Conservation (phyloP, 2,797 vertebrate genomes). For the Eulemur albifrons region DNA sequence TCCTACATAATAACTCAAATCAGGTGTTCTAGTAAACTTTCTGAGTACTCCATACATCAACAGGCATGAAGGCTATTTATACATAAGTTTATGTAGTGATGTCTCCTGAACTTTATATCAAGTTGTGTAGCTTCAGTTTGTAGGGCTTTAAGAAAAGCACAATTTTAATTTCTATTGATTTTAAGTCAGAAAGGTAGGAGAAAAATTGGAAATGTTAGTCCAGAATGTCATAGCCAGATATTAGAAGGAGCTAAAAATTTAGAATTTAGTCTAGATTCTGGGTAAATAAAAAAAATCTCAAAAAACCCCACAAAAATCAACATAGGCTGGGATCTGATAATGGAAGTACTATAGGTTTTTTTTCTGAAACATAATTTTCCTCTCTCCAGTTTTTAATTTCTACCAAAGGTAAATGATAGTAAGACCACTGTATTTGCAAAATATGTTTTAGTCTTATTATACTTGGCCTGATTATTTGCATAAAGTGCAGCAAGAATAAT, state of each 20-base stretch:
- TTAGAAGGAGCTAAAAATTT: neutral
- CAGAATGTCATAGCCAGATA: neutral
- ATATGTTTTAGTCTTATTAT: neutral
- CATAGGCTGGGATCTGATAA: neutral
- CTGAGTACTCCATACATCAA: neutral
- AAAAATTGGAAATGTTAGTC: neutral
- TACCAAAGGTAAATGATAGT: neutral
- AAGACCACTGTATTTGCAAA: neutral
- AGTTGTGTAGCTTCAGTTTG: neutral
- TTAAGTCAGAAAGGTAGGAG: neutral
- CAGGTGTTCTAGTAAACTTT: neutral
- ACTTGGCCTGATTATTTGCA: neutral
- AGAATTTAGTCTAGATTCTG: neutral
- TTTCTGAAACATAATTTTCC: neutral
- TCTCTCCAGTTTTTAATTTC: neutral
- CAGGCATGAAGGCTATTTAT: neutral
- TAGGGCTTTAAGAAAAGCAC: neutral
- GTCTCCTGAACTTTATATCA: neutral
- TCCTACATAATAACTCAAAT: neutral
- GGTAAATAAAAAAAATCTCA: neutral
- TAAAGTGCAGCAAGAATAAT: neutral
- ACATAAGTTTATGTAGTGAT: neutral
- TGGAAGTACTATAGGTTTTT: neutral
- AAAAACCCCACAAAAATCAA: too few species aligned
- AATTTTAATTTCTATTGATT: neutral